phyloP scores from a whole-genome alignment of 2,113 vertebrate genomes.

The Calidris pugnax region DNA sequence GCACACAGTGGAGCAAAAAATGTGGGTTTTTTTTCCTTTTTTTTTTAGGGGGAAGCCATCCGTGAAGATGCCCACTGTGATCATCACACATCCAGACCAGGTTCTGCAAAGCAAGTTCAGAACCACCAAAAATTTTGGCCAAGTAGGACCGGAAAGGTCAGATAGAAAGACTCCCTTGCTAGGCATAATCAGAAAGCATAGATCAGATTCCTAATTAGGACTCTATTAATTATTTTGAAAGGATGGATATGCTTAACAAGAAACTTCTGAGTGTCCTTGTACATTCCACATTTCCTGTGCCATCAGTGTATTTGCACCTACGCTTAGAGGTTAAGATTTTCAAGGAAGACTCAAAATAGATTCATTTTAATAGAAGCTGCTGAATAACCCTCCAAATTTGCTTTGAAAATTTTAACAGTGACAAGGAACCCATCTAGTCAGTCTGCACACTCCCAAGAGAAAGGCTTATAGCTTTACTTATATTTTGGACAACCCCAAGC shows the following conservation, averaged over 20 bases:
- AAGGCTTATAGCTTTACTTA: neutral
- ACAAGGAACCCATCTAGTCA: neutral
- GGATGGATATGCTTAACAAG: neutral
- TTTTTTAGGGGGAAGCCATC: neutral
- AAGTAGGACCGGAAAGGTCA: neutral
- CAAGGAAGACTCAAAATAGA: neutral
- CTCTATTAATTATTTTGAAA: slow-evolving; percentile 14
- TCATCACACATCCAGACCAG: neutral
- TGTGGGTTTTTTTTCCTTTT: neutral
- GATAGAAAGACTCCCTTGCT: neutral
- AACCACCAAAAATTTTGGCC: neutral
- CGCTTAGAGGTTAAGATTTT: neutral
- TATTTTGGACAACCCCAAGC: neutral
- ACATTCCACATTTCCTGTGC: neutral
- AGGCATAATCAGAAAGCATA: neutral
- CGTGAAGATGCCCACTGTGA: neutral
- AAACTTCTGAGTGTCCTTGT: neutral
- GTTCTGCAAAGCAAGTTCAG: neutral
- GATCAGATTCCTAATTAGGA: neutral
- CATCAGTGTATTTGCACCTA: neutral
- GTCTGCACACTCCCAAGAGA: neutral
- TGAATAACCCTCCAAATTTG: neutral
- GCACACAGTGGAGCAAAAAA: neutral
- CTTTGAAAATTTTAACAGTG: neutral
- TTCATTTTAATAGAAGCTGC: neutral